A percentile compares a stretch with the other conserved stretches of the same genome.
Evolutionary conservation across 1,140 invertebrate species (phyloP).

Genomic region (Drosophila varians): DNA sequence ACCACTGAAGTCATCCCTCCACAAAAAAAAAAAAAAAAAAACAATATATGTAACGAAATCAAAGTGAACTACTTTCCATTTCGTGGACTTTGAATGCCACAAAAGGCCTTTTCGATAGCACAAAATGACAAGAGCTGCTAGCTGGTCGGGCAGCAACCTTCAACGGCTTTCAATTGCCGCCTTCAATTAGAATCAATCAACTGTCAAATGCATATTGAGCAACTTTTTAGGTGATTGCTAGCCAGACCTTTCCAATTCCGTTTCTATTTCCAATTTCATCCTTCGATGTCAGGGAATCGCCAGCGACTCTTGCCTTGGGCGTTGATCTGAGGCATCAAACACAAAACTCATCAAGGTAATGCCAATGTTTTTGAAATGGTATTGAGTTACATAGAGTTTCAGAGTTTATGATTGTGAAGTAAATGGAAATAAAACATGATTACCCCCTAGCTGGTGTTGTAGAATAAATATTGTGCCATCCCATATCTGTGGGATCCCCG

Average conservation of each 20-base stretch:
- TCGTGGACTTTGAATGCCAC: constrained; percentile 15
- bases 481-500: constrained; percentile 7
- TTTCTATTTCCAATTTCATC: constrained; percentile 33
- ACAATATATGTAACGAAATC: constrained; percentile 5
- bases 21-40: constrained; percentile 4
- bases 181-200: constrained; percentile 47
- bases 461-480: not conserved
- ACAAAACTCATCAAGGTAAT: not conserved
- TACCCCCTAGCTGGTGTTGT: too few species aligned
- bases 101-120: constrained; percentile 26
- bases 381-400: not conserved
- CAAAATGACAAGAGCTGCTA: constrained; percentile 9
- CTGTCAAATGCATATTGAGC: constrained; percentile 39
- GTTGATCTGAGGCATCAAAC: not conserved
- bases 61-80: constrained; percentile 38
- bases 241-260: constrained; percentile 29
- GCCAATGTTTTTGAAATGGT: not conserved
- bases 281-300: constrained; percentile 5
- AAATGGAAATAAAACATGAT: too few species aligned
- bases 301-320: constrained; percentile 11
- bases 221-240: constrained; percentile 21
- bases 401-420: too few species aligned
- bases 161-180: constrained; percentile 24
- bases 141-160: constrained; percentile 8
- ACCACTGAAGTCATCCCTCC: constrained; percentile 36